These are phyloP conservation scores for Philopedon plagiatum DNA, from an alignment of 2,888 invertebrate genomes.

Conservation along the genomic window DNA sequence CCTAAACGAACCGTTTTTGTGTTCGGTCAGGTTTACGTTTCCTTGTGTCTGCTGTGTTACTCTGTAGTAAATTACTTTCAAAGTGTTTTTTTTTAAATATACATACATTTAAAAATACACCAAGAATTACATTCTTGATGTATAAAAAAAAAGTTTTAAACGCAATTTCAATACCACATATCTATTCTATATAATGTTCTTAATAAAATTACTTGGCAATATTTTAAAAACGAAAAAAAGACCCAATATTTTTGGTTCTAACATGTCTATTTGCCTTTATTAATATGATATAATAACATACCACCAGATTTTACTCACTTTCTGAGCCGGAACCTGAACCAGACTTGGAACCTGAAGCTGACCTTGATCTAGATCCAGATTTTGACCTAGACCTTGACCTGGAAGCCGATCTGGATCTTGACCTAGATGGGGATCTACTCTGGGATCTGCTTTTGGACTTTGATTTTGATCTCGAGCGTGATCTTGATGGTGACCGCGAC, in stretches of 20 bases:
- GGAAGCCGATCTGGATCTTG: slow-evolving; percentile 65
- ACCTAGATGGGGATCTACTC: slow-evolving; percentile 63
- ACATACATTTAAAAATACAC: no score
- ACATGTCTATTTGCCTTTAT: not conserved
- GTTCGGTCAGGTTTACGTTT: no score
- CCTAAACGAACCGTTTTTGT: no score
- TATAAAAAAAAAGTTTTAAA: no score
- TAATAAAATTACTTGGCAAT: no score
- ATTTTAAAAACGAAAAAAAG: no score
- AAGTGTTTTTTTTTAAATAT: no score
- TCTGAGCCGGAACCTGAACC: slow-evolving; percentile 55
- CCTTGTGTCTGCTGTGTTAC: no score
- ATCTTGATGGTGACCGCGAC: slow-evolving; percentile 58
- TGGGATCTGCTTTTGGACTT: slow-evolving; percentile 63
- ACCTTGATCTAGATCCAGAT: slow-evolving; percentile 59
- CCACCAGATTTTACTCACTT: slow-evolving; percentile 49
- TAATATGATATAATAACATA: not conserved
- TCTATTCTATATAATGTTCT: no score
- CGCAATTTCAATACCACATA: no score
- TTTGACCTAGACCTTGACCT: slow-evolving; percentile 53
- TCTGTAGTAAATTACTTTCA: no score
- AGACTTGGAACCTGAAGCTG: slow-evolving; percentile 60
- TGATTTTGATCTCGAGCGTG: slow-evolving; percentile 64
- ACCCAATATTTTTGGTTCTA: not conserved
- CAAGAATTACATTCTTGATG: no score